Evolutionary conservation across 2,797 vertebrate species (phyloP), one percentile per base, ranked within the genome.

Genomic region (Ctenosaura bakeri): DNA sequence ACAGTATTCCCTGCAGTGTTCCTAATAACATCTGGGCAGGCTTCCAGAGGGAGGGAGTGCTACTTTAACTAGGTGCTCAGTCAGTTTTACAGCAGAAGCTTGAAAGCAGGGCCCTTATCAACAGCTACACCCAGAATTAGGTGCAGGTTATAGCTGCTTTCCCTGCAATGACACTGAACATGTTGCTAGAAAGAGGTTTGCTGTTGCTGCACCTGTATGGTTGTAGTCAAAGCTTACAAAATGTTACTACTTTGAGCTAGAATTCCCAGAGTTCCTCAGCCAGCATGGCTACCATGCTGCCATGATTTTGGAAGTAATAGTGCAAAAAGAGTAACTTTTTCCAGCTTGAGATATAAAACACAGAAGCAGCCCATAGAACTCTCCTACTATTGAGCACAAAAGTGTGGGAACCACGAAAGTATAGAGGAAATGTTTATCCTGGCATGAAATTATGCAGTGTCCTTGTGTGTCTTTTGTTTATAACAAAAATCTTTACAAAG

Each of bases 1-100:
- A 54, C 3, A 35, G 50, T 35, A 22, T 29, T 46, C 56, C 10
- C 26, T 80, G 20, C 22, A 56, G 64, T 18, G n/a, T 71, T 54
- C 22, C 8, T 2, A n/a, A 38, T 88, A 10, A 79, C 62, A 32
- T 38, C 20, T 38, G 50, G n/a, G 1, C 0, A 0, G 66, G 29
- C 0, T 83, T 90, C 59, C 71, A 56, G 54, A 62, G 22, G 35
- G 42, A 77, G 20, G 35, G 1, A 73, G 69, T 76, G 20, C 32
- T 4, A 12, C 16, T 78, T 59, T 50, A 78, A 73, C 32, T 9
- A 82, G 79, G 35, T 86, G 4, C n/a, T 87, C 26, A 54, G 29
- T 74, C n/a, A 32, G 52, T 52, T 78, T 42, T 64, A 20, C 54
- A 64, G 35, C 32, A 64, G 56, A 26, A 77, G 50, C 8, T 20